Base-by-base conservation (phyloP, 2,888 invertebrate genomes). In the Tiphia femorata region DNA sequence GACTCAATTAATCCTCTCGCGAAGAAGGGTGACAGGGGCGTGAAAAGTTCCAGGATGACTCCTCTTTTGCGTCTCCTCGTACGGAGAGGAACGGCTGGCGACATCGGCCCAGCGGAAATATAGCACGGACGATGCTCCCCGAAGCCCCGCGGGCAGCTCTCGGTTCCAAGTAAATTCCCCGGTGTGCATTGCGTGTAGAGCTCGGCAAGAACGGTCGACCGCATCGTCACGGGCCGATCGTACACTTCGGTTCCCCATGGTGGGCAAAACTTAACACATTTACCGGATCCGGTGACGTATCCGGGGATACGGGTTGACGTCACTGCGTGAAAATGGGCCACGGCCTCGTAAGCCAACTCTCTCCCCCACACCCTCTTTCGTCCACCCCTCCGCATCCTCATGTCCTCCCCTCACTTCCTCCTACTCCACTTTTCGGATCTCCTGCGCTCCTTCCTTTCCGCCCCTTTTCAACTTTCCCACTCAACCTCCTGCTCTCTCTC, bases 301-400 rank as follows among this genome's bases (percentile, higher is more conserved):
- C 71, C 64, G 68, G 62, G 71, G 64, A 71, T 70, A 70, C 68
- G 68, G 60, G 57, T 70, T 70, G 69, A 70, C 69, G 71, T 70
- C 73, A 71, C 67, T 68, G 72, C 68, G 72, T 70, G 76, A 63
- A 75, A 76, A 76, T 76, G 74, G 75, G 76, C 75, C 75, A 76
- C 61, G 76, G 76, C 73, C 74, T 74, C 69, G 72, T 67, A 60
- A 70, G 62, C 69, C 59, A 44, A 37, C 7, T 16, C 30, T 40
- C 21, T 49, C 21, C 38, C 35, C 19, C 44, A 4, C 40, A 5
- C 19, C 8, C 19, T 8, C 10, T 21, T 33, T 14, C 12, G 19
- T 12, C 35, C 46, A n/a, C 30, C 21, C 21, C 21, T 10, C 30
- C 29, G n/a, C 42, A 14, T 14, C 10, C 7, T 10, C 42, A 14